Evolutionary conservation across 2,113 vertebrate species (phyloP), one percentile per base, ranked within the genome.

Genomic region (Atherinomorus stipes): DNA sequence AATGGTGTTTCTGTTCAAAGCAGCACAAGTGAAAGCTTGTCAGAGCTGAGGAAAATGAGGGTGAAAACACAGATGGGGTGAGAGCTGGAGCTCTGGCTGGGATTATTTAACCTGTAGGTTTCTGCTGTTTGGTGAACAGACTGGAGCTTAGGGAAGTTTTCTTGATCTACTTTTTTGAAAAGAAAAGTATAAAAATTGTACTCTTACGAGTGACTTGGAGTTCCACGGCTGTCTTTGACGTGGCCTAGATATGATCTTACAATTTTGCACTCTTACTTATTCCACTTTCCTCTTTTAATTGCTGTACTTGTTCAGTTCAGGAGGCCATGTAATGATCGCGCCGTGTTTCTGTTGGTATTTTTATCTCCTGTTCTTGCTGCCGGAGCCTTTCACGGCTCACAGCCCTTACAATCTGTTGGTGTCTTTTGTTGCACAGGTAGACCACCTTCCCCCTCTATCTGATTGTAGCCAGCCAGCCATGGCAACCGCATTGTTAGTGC

Each of bases 1-100:
- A 94, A 92, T 92, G 83, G 85, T 44, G 81, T 87, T 88, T 87
- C 86, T 93, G 91, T 93, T 89, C 64, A 76, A 78, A 87, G 40
- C 50, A 74, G 82, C 80, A 87, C 86, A 90, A 88, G 71, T 87
- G 80, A 90, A 80, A 82, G 85, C 78, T 76, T 89, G 83, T 90
- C 75, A 76, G 85, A 67, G 80, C 67, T 19, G 70, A 84, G 64
- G 81, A 74, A 80, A 85, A 77, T 67, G 63, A 86, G 72, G 64
- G 69, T 69, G 80, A 71, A 67, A 68, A 57, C 58, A 80, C 22
- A 45, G 70, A 81, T 71, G 31, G 44, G 59, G 50, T 49, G 58
- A 45, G 73, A 47, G 59, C 49, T 59, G 54, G 45, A 79, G 42
- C 38, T 40, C 57, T 76, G 28, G 40, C 45, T 65, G 16, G 56